Evolutionary conservation across 2,113 vertebrate species (phyloP), one percentile per base, ranked within the genome.

Genomic region (Sialia sialis): DNA sequence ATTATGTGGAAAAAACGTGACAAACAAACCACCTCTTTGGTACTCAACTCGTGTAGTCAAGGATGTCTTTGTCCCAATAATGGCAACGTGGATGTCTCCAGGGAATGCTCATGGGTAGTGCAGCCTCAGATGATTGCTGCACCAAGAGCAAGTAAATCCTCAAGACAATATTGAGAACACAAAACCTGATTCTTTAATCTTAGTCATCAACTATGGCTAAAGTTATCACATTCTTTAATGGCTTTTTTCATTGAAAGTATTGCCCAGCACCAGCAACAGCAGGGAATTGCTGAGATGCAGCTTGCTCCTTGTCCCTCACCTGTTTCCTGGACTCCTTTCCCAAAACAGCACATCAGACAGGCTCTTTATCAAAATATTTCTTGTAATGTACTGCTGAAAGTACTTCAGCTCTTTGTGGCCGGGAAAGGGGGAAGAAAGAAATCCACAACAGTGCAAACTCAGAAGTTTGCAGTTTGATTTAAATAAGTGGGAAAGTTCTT

Each of bases 71-170:
- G 36, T 48, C 13, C 63, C 41, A 44, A 21, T 69, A 36, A 60
- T 48, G 20, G 13, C 13, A 55, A 19, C 0, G 1, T 34, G 27
- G 46, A 48, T 26, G 15, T 4, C 32, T 62, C 30, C 59, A 84
- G 32, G 8, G 25, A 44, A 6, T 10, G 38, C 9, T 15, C 13
- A 32, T 1, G 2, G 13, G 46, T 16, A 68, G 9, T 16, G 32
- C 30, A 64, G 34, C 10, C 21, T 75, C 0, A 0, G 29, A 23
- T 54, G 44, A 25, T n/a, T 69, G 34, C 34, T 86, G 36, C 1
- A 5, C 20, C 48, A 68, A 84, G 16, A 74, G 4, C 25, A 70
- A 56, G 23, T 15, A 72, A 46, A 54, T 59, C 4, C 63, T 78
- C 4, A 4, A 49, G 32, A 54, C 13, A 20, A 20, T 44, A 32